Evolutionary conservation across 2,797 vertebrate species (phyloP), one percentile per base, ranked within the genome.

Genomic region (Carduelis carduelis): DNA sequence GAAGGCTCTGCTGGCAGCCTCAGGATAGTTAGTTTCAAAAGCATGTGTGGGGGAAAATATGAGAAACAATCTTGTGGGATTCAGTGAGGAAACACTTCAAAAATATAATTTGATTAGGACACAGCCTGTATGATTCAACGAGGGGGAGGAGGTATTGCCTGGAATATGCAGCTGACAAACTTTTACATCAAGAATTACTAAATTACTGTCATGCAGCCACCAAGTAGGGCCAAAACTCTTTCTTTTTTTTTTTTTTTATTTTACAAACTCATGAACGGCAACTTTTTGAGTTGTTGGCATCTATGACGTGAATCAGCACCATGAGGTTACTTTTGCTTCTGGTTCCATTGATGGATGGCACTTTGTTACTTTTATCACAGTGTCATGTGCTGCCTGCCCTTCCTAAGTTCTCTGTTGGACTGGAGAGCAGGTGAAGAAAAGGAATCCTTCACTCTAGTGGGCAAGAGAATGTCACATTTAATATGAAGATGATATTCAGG

Each of bases 101-200:
- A 98, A 98, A 97, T 97, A 97, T 94, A 97, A 95, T 97, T 98
- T 97, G 97, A 98, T 98, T 97, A 97, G 97, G 97, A 98, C 96
- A 96, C 97, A 98, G 97, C 83, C 96, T 83, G 89, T 95, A 96
- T 98, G 97, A 98, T 97, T 97, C 97, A 97, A 97, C 91, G 96
- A 97, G 96, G 97, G 96, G 98, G 98, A 93, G 96, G 97, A 98
- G 97, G 97, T 96, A 97, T 97, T 97, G 97, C 97, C 97, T 98
- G 97, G 96, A 97, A 97, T 95, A 96, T 97, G 94, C 92, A 87
- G 97, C 97, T 98, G 96, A 96, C 97, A 96, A 97, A 97, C 96
- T 96, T 97, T 93, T 94, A 90, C 68, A 96, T 95, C 91, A 93
- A 97, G 89, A 97, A 95, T 96, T 96, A 96, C 97, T 96, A 97